Evolutionary conservation across 1,140 invertebrate species (phyloP), one percentile per base, ranked within the genome.

Genomic region (Pseudomyrmex concolor): DNA sequence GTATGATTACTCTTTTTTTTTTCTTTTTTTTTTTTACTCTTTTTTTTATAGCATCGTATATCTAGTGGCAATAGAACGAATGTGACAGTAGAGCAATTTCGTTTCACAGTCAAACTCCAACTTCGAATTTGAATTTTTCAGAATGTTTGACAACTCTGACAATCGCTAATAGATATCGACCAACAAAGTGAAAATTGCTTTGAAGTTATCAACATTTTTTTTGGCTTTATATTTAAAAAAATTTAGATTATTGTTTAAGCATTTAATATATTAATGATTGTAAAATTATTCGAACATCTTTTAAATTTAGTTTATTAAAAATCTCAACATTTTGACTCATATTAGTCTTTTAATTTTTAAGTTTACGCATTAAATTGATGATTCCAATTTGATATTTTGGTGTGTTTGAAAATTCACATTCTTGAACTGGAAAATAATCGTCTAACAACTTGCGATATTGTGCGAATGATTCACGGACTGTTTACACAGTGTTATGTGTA

Each of bases 401-500:
- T 34, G 34, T 34, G 5, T 34, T 34, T 7, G 1, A 34, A 34
- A 34, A 34, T 0, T 34, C 5, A 7, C 5, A 12, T 15, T 48
- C n/a, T 62, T 62, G 19, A 25, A 25, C 2, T 25, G 62, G 12
- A 1, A 13, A 8, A 2, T 15, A 54, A 70, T 13, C 13, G 48
- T 62, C 15, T 51, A 51, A 51, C 12, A 63, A 60, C 66, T 66
- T 55, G 17, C 22, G 9, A 68, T 68, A 68, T 25, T 12, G 15
- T 67, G 13, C 2, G 4, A 45, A n/a, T 25, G 66, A 45, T 66
- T 76, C 59, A 13, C 34, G 43, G 50, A 17, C 45, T 85, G 87
- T 88, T 88, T 88, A 80, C 60, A 80, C 68, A 85, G 83, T 88
- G 74, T 88, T 80, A 86, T 59, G 76, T 55, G 54, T 73, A 83